Evolutionary conservation across 2,113 vertebrate genomes (phyloP).

Genomic region (Machaerirhynchus nigripectus): DNA sequence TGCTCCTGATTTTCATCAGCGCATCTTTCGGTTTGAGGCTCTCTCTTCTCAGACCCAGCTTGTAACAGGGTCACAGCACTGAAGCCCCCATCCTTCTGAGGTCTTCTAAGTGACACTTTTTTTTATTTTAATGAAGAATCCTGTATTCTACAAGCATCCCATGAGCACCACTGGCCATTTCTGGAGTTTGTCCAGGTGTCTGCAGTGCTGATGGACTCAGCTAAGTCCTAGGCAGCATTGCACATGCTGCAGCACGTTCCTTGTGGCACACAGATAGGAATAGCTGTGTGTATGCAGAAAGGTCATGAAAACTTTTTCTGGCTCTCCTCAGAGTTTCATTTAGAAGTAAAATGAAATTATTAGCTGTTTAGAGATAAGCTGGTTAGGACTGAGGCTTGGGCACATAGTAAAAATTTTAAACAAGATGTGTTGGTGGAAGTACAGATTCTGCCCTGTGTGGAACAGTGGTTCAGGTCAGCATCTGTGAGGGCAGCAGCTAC

Average conservation of each 20-base stretch:
- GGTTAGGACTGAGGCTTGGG: background rate
- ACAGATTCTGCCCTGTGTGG: background rate
- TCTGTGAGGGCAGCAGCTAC: background rate
- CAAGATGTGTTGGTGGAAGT: background rate
- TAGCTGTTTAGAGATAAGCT: background rate
- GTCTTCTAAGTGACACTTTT: background rate
- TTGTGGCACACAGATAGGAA: background rate
- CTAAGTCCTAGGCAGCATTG: background rate
- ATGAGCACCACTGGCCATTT: rapidly evolving
- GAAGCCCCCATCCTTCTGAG: background rate
- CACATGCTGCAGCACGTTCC: background rate
- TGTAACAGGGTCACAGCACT: background rate
- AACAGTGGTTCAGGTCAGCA: background rate
- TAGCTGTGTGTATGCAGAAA: background rate
- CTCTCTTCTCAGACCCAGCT: background rate
- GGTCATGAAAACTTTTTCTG: background rate
- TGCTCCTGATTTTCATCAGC: background rate
- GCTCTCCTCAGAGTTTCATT: background rate
- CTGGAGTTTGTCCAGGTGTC: background rate
- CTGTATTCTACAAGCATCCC: background rate
- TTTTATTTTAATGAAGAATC: background rate
- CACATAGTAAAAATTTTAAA: background rate
- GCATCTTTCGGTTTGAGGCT: background rate
- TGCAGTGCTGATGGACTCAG: background rate
- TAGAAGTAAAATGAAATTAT: background rate